Base-by-base conservation (phyloP, 2,888 invertebrate species). In the Axea sp. region DNA sequence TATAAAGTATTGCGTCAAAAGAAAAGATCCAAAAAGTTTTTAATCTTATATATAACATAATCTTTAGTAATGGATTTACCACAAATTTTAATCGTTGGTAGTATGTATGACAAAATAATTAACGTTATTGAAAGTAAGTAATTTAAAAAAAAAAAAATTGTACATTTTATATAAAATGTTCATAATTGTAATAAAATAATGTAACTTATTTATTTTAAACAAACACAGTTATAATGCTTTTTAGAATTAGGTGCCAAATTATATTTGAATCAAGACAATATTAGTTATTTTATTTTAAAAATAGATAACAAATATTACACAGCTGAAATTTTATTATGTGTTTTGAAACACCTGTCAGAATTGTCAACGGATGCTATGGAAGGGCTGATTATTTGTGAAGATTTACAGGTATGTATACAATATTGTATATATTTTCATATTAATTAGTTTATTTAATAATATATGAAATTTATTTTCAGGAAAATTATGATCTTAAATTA, bases 261-360 rank as follows among this genome's bases (percentile, higher is more conserved):
- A n/a, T 59, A 82, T 3, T 74, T 79, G 7, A 75, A 83, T 9
- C 77, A 83, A 49, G 82, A 84, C 8, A 81, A 85, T 41, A 76
- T 85, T 4, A 78, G 83, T 41, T 84, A 86, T 65, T 88, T 89
- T 79, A 83, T 88, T 0, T 92, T 92, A 91, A 88, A 89, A 71
- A 90, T 93, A 68, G 90, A 92, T 75, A 93, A 92, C 28, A 94
- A 94, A 85, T 94, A 94, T 87, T 94, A 94, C 81, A 90, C 90
- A 35, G 90, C 92, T 6, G 89, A 91, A 81, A 89, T 93, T 22
- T 86, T 90, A 74, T 79, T 94, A 11, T 90, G 91, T 78, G 87
- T 90, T 0, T 86, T 91, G 45, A 84, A 89, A 79, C 81, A 86
- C 78, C 86, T 90, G 51, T 87, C 90, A 12, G 85, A 90, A 75